phyloP scores from a whole-genome alignment of 2,888 invertebrate species.

The Noctua fimbriata region DNA sequence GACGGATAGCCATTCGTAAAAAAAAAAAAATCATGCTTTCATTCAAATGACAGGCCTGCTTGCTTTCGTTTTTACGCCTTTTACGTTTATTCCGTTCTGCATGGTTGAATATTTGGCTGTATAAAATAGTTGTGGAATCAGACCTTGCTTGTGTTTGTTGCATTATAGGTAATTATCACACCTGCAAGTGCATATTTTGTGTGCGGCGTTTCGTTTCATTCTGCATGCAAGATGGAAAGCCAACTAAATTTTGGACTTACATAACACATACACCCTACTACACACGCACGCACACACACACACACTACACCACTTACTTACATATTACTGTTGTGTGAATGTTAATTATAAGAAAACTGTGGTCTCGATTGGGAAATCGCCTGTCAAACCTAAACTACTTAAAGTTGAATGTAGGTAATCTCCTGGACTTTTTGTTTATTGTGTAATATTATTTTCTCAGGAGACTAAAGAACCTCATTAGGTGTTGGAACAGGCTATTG shows the following conservation, averaged over 20 bases:
- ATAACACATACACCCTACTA: too few relatives aligned
- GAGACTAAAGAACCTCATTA: not conserved
- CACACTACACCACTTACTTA: too few relatives aligned
- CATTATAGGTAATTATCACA: not conserved
- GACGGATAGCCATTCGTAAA: slow-evolving; percentile 36
- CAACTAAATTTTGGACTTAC: not conserved
- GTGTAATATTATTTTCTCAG: not conserved
- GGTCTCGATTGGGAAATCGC: not conserved
- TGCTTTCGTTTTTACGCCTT: slow-evolving; percentile 4
- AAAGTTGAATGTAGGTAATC: not conserved
- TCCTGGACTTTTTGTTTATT: not conserved
- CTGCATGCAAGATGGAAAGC: too few relatives aligned
- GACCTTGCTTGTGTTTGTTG: not conserved
- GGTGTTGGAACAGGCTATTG: not conserved
- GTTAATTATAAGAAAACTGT: not conserved
- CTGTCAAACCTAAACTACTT: not conserved
- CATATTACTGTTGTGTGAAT: not conserved
- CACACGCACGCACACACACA: too few relatives aligned
- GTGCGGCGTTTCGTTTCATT: too few relatives aligned
- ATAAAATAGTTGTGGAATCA: not conserved
- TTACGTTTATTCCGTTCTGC: not conserved
- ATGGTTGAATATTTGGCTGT: not conserved
- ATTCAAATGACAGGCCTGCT: slow-evolving; percentile 31
- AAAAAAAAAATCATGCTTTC: too few relatives aligned
- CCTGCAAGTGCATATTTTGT: not conserved